These are phyloP conservation scores for Cyrtodaria siliqua DNA, from an alignment of 2,888 invertebrate species.

Conservation along the genomic window DNA sequence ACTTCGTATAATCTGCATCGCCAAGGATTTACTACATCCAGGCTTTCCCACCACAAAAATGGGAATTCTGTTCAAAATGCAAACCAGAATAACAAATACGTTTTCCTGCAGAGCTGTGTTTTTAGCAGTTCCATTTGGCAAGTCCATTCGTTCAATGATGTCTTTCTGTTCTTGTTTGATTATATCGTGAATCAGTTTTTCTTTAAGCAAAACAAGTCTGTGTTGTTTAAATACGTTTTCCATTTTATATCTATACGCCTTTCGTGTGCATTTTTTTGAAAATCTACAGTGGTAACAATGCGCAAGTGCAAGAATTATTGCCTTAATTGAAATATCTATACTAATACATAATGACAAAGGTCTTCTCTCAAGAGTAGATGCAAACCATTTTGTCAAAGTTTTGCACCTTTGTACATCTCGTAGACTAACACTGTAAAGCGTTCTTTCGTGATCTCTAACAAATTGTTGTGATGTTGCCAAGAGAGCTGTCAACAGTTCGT, in stretches of 20 bases:
- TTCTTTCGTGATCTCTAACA: constrained; percentile 27
- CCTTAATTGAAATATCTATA: background rate
- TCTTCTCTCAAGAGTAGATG: constrained; percentile 1
- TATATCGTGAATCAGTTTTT: constrained; percentile 34
- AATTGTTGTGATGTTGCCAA: constrained; percentile 50
- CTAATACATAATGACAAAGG: background rate
- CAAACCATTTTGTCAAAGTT: constrained; percentile 41
- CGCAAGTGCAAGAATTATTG: constrained; percentile 59
- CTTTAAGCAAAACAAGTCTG: background rate
- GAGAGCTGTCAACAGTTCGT: constrained; percentile 27
- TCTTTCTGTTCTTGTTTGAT: constrained; percentile 66
- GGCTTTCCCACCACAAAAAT: constrained; percentile 76
- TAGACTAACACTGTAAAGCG: constrained; percentile 47
- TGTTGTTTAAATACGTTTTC: constrained; percentile 22
- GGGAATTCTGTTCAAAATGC: constrained; percentile 72
- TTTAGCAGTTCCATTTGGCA: constrained; percentile 69
- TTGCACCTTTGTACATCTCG: constrained; percentile 55
- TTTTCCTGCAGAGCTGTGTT: constrained; percentile 74
- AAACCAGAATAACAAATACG: constrained; percentile 73
- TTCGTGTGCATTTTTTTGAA: constrained; percentile 27
- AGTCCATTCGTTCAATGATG: constrained; percentile 68
- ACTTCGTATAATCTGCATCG: constrained; percentile 71
- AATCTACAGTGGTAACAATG: constrained; percentile 66
- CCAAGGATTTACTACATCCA: constrained; percentile 75
- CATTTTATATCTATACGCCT: constrained; percentile 39